A percentile compares a stretch with the other conserved stretches of the same genome.
Conservation (phyloP, 37 sponge, comb jelly and placozoan species). For the Petrosia ficiformis region DNA sequence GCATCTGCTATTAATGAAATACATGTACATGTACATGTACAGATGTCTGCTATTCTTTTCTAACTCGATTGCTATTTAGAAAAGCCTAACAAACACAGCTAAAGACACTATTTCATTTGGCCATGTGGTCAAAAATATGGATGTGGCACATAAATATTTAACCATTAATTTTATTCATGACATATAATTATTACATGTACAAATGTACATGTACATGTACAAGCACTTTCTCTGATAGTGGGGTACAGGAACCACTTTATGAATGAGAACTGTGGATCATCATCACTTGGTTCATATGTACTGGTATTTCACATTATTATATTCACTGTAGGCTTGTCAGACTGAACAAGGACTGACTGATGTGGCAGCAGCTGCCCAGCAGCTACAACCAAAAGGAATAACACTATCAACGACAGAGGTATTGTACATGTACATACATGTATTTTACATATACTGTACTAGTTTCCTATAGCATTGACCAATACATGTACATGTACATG, state of each 20-base stretch:
- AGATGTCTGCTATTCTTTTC: too few species aligned
- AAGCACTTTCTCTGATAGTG: slow-evolving; percentile 7
- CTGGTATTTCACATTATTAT: not conserved
- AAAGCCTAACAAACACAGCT: too few species aligned
- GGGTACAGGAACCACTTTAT: slow-evolving; percentile 12
- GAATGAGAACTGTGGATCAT: not conserved
- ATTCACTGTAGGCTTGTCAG: slow-evolving; percentile 42
- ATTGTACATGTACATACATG: slow-evolving; percentile 3
- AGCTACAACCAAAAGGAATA: slow-evolving; percentile 86
- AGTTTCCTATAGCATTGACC: not conserved
- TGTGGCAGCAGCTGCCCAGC: slow-evolving; percentile 83
- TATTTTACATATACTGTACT: not conserved
- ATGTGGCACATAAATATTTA: too few species aligned
- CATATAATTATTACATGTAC: slow-evolving; percentile 11
- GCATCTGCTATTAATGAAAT: too few species aligned
- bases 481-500: not conserved
- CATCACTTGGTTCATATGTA: slow-evolving; percentile 7
- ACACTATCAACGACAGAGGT: slow-evolving; percentile 88
- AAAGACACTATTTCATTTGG: too few species aligned
- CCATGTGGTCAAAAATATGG: too few species aligned
- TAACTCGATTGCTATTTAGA: too few species aligned
- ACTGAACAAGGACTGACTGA: slow-evolving; percentile 75
- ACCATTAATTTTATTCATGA: too few species aligned
- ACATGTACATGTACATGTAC: too few species aligned
- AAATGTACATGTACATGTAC: slow-evolving; percentile 31